Base-by-base conservation (phyloP, 2,113 vertebrate species). In the Varanus komodoensis region DNA sequence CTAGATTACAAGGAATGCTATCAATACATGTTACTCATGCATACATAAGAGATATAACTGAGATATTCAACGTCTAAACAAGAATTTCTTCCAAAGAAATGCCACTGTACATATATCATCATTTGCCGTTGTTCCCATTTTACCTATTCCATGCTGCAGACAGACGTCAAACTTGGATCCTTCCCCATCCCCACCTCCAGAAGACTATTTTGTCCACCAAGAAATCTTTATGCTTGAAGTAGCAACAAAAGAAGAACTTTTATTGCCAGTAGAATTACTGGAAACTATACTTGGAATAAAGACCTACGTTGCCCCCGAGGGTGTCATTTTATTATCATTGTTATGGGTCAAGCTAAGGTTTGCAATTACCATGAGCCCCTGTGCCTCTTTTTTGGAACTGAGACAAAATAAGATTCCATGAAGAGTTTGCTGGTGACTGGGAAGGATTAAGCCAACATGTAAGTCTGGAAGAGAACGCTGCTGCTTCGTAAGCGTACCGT, bases 11-110 rank as follows among this genome's bases (percentile, higher is more conserved):
- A 11, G 69, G 21, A n/a, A 32, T 78, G 32, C 50, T 78, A 11
- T 89, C 73, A 34, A 27, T 67, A 4, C 52, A 78, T 48, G 19
- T 12, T 91, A 93, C 38, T 44, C 38, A 44, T 91, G 84, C 54
- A 85, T 93, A 82, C 67, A 87, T 78, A 90, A 80, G 92, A 91
- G 90, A 94, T 92, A 93, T 75, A 87, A 88, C 89, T 84, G 91
- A 95, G 89, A 93, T 93, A 93, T 92, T 93, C 75, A 90, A 82
- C 93, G 93, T 54, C 73, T 91, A 95, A 95, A 91, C 92, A 92
- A 32, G 61, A 54, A 78, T 82, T 92, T 77, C 92, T 93, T 93
- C 89, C 90, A 88, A 3, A 32, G 27, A 61, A 77, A 29, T 21
- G 12, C 67, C 48, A 21, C 34, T 34, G 64, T 54, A 93, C 85